phyloP scores from a whole-genome alignment of 2,113 vertebrate species.

The Pollachius pollachius region DNA sequence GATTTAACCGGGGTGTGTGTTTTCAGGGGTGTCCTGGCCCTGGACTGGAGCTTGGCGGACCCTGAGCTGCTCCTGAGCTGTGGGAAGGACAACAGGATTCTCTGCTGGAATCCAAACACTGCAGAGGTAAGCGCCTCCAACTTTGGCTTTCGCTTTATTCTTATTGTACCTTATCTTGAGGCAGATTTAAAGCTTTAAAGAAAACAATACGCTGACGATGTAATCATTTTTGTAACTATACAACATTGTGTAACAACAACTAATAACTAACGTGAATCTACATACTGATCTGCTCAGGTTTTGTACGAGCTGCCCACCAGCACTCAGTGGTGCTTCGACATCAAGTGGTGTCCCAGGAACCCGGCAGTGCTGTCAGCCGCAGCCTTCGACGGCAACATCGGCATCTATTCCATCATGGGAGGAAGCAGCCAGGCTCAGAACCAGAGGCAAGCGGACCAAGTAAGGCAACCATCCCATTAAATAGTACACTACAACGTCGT shows the following conservation, averaged over 20 bases:
- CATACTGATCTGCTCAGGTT: constrained; percentile 67
- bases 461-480: constrained; percentile 20
- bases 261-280: too few relatives aligned
- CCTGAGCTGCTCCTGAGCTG: constrained; percentile 92
- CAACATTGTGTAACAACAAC: too few relatives aligned
- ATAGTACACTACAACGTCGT: too few relatives aligned
- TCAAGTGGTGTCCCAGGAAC: constrained; percentile 97
- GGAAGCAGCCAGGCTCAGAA: constrained; percentile 79
- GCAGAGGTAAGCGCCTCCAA: constrained; percentile 77
- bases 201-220: too few relatives aligned
- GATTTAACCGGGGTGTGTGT: background rate
- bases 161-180: background rate
- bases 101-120: constrained; percentile 95
- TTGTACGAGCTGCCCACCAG: constrained; percentile 90
- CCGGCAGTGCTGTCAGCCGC: constrained; percentile 91
- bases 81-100: constrained; percentile 93
- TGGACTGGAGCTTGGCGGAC: constrained; percentile 93
- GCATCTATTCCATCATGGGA: constrained; percentile 95
- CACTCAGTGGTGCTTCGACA: constrained; percentile 96
- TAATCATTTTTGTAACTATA: too few relatives aligned
- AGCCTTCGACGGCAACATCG: constrained; percentile 88
- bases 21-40: constrained; percentile 85
- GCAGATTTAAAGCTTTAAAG: too few relatives aligned
- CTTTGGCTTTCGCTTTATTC: background rate
- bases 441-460: constrained; percentile 82